phyloP scores from a whole-genome alignment of 2,797 vertebrate species.

The Leontocebus nigricollis region DNA sequence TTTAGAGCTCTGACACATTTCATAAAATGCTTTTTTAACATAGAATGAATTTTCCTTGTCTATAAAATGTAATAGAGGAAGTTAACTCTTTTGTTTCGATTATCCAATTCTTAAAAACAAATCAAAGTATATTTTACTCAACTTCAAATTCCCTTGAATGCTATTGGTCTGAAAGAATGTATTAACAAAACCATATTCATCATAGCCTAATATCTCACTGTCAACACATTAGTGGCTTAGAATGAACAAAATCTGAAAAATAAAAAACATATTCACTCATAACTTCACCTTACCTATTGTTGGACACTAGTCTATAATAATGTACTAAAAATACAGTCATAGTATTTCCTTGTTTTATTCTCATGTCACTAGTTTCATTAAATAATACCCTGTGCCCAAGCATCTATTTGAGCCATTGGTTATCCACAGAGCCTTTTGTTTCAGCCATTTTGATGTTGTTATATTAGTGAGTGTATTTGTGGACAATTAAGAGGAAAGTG shows the following conservation, averaged over 20 bases:
- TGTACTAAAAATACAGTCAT: background rate
- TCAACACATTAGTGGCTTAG: background rate
- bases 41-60: background rate
- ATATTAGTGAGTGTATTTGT: background rate
- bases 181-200: background rate
- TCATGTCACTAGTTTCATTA: background rate
- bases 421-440: background rate
- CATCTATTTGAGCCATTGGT: background rate
- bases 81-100: background rate
- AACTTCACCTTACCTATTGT: background rate
- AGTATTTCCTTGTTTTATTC: background rate
- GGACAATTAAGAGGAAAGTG: background rate
- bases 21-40: constrained; percentile 41
- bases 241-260: background rate
- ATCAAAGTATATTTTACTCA: background rate
- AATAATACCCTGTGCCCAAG: background rate
- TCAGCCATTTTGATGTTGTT: background rate
- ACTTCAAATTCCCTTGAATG: background rate
- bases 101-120: background rate
- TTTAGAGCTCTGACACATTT: constrained; percentile 6
- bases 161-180: background rate
- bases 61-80: background rate
- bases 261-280: background rate
- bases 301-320: background rate
- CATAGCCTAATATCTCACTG: background rate